Percentiles rank a stretch among this genome's conserved stretches.
Evolutionary conservation across 2,113 vertebrate genomes (phyloP).

Genomic region (human): DNA sequence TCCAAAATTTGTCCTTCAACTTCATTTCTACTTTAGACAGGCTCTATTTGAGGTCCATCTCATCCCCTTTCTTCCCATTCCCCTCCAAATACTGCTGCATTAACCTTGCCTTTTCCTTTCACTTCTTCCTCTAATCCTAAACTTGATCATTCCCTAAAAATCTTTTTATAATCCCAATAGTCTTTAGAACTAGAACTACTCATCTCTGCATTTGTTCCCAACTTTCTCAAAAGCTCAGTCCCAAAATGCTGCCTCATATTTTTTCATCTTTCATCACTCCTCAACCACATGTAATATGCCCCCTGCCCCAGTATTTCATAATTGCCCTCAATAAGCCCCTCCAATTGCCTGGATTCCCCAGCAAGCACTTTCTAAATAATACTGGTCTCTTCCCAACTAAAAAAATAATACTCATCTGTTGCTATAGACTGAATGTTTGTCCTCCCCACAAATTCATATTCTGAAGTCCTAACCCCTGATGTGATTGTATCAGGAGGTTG

Average conservation of each 20-base stretch:
- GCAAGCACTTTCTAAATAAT: constrained; percentile 36
- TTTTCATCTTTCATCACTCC: constrained; percentile 3
- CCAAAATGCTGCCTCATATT: not conserved
- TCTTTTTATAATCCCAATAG: not conserved
- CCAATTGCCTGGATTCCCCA: not conserved
- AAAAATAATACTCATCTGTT: not conserved
- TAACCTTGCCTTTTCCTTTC: not conserved
- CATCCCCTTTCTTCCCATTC: not conserved
- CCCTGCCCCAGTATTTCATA: not conserved
- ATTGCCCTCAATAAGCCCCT: not conserved
- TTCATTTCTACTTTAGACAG: not conserved
- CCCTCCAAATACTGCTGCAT: not conserved
- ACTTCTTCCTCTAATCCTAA: not conserved
- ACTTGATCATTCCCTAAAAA: not conserved
- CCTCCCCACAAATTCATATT: not conserved
- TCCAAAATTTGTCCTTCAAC: not conserved
- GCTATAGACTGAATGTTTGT: not conserved
- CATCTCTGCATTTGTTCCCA: not conserved
- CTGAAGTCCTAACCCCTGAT: not conserved
- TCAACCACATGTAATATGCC: not conserved
- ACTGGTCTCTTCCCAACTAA: not conserved
- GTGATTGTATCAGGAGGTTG: not conserved
- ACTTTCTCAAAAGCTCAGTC: not conserved
- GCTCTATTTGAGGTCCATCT: not conserved
- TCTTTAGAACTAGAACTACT: not conserved